These are phyloP conservation scores for Pseudococcus jackbeardsleyi DNA, from an alignment of 2,888 invertebrate species.

Conservation along the genomic window DNA sequence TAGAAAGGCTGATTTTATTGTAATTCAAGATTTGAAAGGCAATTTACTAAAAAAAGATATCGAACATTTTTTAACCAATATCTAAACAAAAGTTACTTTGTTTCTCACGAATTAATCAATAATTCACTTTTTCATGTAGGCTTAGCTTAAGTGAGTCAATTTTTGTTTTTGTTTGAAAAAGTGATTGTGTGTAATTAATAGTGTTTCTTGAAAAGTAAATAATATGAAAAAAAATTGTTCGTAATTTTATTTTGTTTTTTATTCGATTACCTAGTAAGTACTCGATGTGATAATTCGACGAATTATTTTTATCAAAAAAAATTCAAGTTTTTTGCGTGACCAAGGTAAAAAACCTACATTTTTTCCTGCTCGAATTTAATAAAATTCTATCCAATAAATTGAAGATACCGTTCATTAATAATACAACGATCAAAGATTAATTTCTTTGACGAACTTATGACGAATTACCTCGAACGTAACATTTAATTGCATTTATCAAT, in stretches of 20 bases:
- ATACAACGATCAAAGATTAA: too few relatives aligned
- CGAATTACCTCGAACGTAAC: too few relatives aligned
- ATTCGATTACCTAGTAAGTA: not conserved
- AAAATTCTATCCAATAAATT: not conserved
- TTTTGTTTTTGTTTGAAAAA: not conserved
- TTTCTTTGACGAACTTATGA: too few relatives aligned
- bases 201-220: not conserved
- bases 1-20: constrained; percentile 72
- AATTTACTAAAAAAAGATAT: constrained; percentile 74
- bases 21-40: constrained; percentile 79
- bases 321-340: not conserved
- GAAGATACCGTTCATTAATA: too few relatives aligned
- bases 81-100: not conserved
- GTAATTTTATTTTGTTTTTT: not conserved
- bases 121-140: not conserved
- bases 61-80: constrained; percentile 25
- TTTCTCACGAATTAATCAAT: not conserved
- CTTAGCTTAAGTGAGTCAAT: not conserved
- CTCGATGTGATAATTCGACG: not conserved
- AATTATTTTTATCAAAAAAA: not conserved
- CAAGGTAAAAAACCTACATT: too few relatives aligned
- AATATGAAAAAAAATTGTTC: not conserved
- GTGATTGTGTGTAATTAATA: not conserved
- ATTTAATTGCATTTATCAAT: too few relatives aligned
- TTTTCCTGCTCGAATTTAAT: not conserved